Base-by-base conservation (phyloP, 2,797 vertebrate species). In the Xenentodon cancila region DNA sequence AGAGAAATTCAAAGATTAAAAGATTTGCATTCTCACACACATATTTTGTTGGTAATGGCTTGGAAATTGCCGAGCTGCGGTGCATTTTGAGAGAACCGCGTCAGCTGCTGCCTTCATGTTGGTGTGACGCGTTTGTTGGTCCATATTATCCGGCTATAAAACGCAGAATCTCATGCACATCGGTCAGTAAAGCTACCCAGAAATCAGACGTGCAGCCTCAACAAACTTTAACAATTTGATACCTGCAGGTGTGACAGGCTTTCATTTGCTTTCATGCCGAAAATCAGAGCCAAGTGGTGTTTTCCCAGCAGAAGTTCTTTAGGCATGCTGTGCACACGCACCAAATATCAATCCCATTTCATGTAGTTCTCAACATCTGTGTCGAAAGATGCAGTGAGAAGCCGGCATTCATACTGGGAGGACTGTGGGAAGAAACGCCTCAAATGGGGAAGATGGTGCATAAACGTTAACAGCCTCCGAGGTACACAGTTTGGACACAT, bases 161-260 rank as follows among this genome's bases (percentile, higher is more conserved):
- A 59, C 42, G 51, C 64, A 44, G 42, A 77, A 49, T 55, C 53
- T 27, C 7, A n/a, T 62, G 59, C 62, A 49, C 68, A 71, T 74
- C 3, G 13, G 47, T 22, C 53, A 30, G 53, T 58, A 43, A 44
- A 55, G 46, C 58, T 5, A 32, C 20, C 42, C 55, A 77, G 47
- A 79, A 69, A 75, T 77, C 68, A 58, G 48, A 70, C 48, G n/a
- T 59, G 40, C 53, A 77, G 69, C 52, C 58, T 77, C 52, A 49
- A 47, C 50, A 47, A 59, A 47, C 59, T 68, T 18, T 4, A 6
- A 57, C 53, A 30, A 13, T 46, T 47, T 37, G 50, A 75, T 57
- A 66, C 54, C 22, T 65, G 47, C 43, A 57, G 27, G 42, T 58
- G 70, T 72, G 68, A 53, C 63, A 80, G 27, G 9, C 2, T 12